Base-by-base conservation (phyloP, 2,888 invertebrate genomes). In the Ophion ventricosus region DNA sequence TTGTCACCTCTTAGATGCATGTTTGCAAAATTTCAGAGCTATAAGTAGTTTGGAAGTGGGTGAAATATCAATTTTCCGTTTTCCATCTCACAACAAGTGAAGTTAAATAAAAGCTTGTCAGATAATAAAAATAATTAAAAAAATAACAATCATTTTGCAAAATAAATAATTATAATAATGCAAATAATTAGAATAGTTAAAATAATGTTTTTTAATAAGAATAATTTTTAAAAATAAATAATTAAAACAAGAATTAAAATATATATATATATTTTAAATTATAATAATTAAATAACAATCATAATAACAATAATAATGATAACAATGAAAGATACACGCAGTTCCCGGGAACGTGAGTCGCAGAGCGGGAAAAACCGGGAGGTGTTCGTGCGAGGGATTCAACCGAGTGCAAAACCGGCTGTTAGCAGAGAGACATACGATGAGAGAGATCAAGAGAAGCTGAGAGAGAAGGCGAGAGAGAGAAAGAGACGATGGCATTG, bases 401-500 rank as follows among this genome's bases (percentile, higher is more conserved):
- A 69, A 25, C 72, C 78, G 74, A 75, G 72, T 63, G 66, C 78
- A 79, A 83, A 84, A 75, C 77, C 82, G 66, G 80, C 84, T 72
- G 77, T 82, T 85, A 78, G 61, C 85, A 86, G 23, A n/a, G 43
- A 49, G 43, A 73, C 40, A 75, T 43, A 43, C 29, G 20, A 40
- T 40, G 11, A 23, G 23, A 5, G 29, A 11, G 49, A 49, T 7
- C 29, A 7, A 17, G 49, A 49, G 49, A 49, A 49, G 49, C 3
- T 17, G 49, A 17, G 17, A 3, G 43, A 43, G 14, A 11, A 14
- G 3, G 14, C 10, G 43, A 43, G 79, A 63, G 67, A 73, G 75
- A 79, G 61, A 79, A 26, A 63, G 40, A 75, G 69, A 75, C 82
- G 89, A 88, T 91, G 90, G 91, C 90, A 91, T 91, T 91, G 91